These are phyloP conservation scores for Scaptomyza pallida DNA, from an alignment of 1,140 invertebrate genomes.

Conservation along the genomic window DNA sequence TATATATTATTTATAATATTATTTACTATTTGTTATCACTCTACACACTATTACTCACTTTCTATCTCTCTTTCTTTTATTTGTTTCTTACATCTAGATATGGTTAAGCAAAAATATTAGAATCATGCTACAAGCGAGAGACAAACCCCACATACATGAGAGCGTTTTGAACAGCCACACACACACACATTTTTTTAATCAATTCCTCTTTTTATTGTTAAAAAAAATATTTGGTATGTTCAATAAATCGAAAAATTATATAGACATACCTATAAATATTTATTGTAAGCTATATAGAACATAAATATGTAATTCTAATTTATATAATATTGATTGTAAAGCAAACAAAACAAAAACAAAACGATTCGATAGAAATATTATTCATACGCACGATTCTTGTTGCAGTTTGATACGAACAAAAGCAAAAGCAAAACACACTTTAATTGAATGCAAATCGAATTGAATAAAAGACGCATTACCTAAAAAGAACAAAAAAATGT, in stretches of 20 bases:
- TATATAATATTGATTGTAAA: conserved; percentile 53
- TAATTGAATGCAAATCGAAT: conserved; percentile 22
- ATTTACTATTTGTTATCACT: conserved; percentile 32
- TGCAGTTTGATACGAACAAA: not conserved
- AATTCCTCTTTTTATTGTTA: conserved; percentile 34
- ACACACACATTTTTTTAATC: conserved; percentile 40
- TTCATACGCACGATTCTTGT: not conserved
- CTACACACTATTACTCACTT: conserved; percentile 50
- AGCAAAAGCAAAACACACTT: conserved; percentile 4
- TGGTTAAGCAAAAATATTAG: conserved; percentile 80
- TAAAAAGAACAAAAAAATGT: conserved; percentile 2
- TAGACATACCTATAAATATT: conserved; percentile 58
- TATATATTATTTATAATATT: conserved; percentile 31
- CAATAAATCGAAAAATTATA: conserved; percentile 41
- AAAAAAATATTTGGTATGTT: conserved; percentile 48
- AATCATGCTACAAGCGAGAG: conserved; percentile 60
- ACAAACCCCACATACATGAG: conserved; percentile 48
- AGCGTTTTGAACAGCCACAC: conserved; percentile 56
- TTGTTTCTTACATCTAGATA: conserved; percentile 64
- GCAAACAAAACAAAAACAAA: conserved; percentile 17
- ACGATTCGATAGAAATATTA: conserved; percentile 17
- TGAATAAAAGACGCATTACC: conserved; percentile 7
- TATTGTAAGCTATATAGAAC: conserved; percentile 67
- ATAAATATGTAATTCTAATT: conserved; percentile 51
- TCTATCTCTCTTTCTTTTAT: conserved; percentile 48